Conservation (phyloP, 2,797 vertebrate genomes). For the Carapus acus region DNA sequence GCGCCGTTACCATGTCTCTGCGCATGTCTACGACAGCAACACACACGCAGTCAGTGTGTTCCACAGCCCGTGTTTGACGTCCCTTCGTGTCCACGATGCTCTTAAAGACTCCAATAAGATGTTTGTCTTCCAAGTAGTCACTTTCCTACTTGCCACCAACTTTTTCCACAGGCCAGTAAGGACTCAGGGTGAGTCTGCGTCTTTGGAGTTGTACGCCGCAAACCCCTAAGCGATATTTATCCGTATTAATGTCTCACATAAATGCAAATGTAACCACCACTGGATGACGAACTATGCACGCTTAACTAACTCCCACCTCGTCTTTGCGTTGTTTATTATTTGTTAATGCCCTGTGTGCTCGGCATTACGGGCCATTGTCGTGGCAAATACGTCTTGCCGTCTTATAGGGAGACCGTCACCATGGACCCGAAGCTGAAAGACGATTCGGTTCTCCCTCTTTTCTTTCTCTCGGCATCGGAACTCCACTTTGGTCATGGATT, state of each 20-base stretch:
- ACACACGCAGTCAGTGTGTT: too few relatives aligned
- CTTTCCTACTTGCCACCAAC: conserved; percentile 67
- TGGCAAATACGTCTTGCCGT: neutral
- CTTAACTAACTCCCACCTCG: conserved; percentile 1
- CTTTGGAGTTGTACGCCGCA: neutral
- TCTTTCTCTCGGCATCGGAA: rapidly evolving
- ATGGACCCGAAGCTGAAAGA: conserved; percentile 2
- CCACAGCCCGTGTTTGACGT: conserved; percentile 43
- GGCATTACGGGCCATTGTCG: too few relatives aligned
- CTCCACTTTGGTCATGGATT: rapidly evolving
- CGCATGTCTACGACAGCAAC: too few relatives aligned
- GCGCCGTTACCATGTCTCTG: too few relatives aligned
- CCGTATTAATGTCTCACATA: neutral
- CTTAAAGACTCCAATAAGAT: conserved; percentile 76
- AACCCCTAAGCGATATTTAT: neutral
- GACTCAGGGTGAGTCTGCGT: conserved; percentile 74
- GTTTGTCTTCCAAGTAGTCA: conserved; percentile 70
- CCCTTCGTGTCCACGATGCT: conserved; percentile 74
- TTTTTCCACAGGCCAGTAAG: conserved; percentile 58
- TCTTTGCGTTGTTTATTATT: too few relatives aligned
- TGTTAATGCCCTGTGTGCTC: too few relatives aligned
- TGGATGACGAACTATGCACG: neutral
- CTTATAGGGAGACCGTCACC: neutral
- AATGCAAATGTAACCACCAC: too few relatives aligned
- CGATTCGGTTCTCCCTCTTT: rapidly evolving